Evolutionary conservation across 1,140 invertebrate species (phyloP).

Genomic region (Drosophila nikananu): DNA sequence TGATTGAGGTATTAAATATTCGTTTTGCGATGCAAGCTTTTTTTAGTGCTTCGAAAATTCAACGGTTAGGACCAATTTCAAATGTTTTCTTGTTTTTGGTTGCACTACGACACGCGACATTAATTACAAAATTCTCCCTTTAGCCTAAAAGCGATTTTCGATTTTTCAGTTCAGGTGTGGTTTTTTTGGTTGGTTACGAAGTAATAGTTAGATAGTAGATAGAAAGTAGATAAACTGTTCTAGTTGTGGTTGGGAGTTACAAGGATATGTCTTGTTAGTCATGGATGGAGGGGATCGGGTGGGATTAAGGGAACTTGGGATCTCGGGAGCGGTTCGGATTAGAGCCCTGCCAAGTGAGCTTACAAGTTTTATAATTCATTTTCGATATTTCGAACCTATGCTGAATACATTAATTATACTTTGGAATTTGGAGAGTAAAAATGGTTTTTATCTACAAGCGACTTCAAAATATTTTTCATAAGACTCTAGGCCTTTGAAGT

Average conservation of each 20-base stretch:
- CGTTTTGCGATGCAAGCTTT: slow-evolving; percentile 67
- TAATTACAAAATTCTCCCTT: slow-evolving; percentile 84
- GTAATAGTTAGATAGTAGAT: slow-evolving; percentile 67
- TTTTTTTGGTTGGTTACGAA: slow-evolving; percentile 42
- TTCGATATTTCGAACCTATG: neutral
- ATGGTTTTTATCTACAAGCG: neutral
- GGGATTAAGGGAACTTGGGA: slow-evolving; percentile 3
- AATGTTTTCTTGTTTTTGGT: slow-evolving; percentile 46
- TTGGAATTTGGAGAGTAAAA: neutral
- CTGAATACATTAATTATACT: neutral
- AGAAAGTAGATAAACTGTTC: slow-evolving; percentile 74
- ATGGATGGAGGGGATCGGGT: slow-evolving; percentile 35
- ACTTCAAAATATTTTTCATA: neutral
- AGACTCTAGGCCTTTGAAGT: neutral
- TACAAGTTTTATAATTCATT: neutral
- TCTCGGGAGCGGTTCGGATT: slow-evolving; percentile 38
- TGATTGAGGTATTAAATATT: slow-evolving; percentile 57
- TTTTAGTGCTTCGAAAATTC: slow-evolving; percentile 80
- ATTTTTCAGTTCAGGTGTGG: slow-evolving; percentile 64
- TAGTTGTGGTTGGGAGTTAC: slow-evolving; percentile 68
- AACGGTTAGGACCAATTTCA: slow-evolving; percentile 71
- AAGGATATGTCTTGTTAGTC: slow-evolving; percentile 63
- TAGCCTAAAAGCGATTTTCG: slow-evolving; percentile 82
- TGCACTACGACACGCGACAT: slow-evolving; percentile 59
- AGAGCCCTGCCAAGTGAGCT: neutral